These are phyloP conservation scores for Entomyzon cyanotis DNA, from an alignment of 2,113 vertebrate species.

Conservation along the genomic window DNA sequence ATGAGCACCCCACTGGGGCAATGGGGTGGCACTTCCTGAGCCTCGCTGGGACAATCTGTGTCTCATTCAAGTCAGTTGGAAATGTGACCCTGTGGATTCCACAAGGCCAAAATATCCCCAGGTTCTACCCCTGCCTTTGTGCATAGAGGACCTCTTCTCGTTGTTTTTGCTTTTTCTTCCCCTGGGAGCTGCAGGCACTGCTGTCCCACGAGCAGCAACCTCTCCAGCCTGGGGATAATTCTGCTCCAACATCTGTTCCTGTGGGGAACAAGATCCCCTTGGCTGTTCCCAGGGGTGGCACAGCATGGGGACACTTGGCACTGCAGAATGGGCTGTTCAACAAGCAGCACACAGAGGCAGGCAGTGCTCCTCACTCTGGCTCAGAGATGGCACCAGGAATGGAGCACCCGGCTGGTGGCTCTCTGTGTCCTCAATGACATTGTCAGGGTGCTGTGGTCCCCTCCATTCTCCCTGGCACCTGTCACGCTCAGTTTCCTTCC, in stretches of 20 bases:
- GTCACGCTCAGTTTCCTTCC: not conserved
- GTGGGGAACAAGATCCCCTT: rapidly evolving
- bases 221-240: rapidly evolving
- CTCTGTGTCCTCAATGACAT: rapidly evolving
- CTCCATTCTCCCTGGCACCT: not conserved
- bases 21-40: not conserved
- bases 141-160: rapidly evolving
- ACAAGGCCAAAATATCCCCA: not conserved
- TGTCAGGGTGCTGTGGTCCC: rapidly evolving
- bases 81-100: not conserved
- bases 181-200: not conserved
- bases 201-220: not conserved
- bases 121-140: not conserved
- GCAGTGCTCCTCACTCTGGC: rapidly evolving
- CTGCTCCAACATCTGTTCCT: rapidly evolving
- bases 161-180: too few relatives aligned
- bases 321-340: not conserved
- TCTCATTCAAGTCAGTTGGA: rapidly evolving
- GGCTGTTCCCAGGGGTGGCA: rapidly evolving
- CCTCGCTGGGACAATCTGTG: rapidly evolving
- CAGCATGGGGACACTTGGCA: rapidly evolving
- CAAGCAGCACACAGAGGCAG: rapidly evolving
- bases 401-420: not conserved
- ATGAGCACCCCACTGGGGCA: too few relatives aligned
- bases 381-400: rapidly evolving